A percentile compares a stretch with the other conserved stretches of the same genome.
Evolutionary conservation across 2,797 vertebrate genomes (phyloP).

Genomic region (Sphaeramia orbicularis): DNA sequence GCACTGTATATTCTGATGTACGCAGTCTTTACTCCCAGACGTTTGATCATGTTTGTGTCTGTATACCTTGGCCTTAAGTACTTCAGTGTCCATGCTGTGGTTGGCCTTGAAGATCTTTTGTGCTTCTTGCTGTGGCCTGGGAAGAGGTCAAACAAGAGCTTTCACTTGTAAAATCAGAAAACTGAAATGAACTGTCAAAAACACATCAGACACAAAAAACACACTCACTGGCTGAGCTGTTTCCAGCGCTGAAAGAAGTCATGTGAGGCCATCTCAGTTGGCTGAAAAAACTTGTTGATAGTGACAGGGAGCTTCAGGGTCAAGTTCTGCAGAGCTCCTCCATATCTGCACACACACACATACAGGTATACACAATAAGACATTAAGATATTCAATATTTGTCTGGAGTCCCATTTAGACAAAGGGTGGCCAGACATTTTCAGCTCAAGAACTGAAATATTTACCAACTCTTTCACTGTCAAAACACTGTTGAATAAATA

Average conservation of each 20-base stretch:
- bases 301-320: slow-evolving; percentile 92
- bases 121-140: slow-evolving; percentile 93
- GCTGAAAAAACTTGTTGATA: slow-evolving; percentile 97
- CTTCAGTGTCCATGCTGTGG: slow-evolving; percentile 92
- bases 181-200: background rate
- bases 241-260: slow-evolving; percentile 98
- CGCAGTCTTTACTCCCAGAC: too few species aligned
- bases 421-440: background rate
- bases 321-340: slow-evolving; percentile 91
- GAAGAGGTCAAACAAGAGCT: slow-evolving; percentile 10
- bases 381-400: background rate
- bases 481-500: too few species aligned
- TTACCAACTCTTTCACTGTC: too few species aligned
- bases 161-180: background rate
- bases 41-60: too few species aligned
- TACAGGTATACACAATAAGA: background rate
- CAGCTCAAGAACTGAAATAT: too few species aligned
- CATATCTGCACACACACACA: slow-evolving; percentile 83
- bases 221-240: slow-evolving; percentile 92
- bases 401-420: background rate
- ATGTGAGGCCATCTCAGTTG: slow-evolving; percentile 92
- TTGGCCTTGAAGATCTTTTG: slow-evolving; percentile 96
- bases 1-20: too few species aligned
- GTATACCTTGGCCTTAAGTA: slow-evolving; percentile 94
- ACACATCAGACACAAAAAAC: background rate